Conservation (phyloP, 2,888 invertebrate genomes). For the Cremastinae sp. region DNA sequence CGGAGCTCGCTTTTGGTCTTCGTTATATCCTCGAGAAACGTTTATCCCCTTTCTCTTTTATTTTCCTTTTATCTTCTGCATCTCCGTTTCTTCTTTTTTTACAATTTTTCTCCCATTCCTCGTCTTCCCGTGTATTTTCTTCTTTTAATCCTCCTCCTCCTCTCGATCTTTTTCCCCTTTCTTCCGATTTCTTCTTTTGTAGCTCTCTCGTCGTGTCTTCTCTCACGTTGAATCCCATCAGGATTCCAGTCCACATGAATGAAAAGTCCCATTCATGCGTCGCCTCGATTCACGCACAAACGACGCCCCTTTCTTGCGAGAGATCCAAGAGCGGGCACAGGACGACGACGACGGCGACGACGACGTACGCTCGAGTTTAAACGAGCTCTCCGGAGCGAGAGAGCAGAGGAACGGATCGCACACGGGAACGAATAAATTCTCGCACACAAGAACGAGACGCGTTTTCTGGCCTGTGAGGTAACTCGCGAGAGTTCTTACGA, state of each 20-base stretch:
- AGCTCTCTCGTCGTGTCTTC: constrained; percentile 27
- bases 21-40: too few species aligned
- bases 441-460: constrained; percentile 14
- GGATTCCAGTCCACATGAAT: constrained; percentile 66
- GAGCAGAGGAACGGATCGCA: constrained; percentile 45
- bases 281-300: constrained; percentile 57
- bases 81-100: background rate
- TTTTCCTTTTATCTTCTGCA: too few species aligned
- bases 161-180: constrained; percentile 13
- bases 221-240: constrained; percentile 44
- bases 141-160: constrained; percentile 23
- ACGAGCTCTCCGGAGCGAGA: constrained; percentile 45
- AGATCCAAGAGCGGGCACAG: constrained; percentile 31
- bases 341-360: too few species aligned
- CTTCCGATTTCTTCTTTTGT: constrained; percentile 21
- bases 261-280: constrained; percentile 73
- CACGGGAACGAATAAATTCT: constrained; percentile 1
- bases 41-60: too few species aligned
- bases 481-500: constrained; percentile 1
- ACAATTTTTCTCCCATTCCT: background rate
- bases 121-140: background rate
- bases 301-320: constrained; percentile 33
- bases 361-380: constrained; percentile 33
- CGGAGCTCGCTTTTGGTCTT: too few species aligned
- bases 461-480: too few species aligned